Base-by-base conservation (phyloP, 2,113 vertebrate species). In the Proterorhinus semilunaris region DNA sequence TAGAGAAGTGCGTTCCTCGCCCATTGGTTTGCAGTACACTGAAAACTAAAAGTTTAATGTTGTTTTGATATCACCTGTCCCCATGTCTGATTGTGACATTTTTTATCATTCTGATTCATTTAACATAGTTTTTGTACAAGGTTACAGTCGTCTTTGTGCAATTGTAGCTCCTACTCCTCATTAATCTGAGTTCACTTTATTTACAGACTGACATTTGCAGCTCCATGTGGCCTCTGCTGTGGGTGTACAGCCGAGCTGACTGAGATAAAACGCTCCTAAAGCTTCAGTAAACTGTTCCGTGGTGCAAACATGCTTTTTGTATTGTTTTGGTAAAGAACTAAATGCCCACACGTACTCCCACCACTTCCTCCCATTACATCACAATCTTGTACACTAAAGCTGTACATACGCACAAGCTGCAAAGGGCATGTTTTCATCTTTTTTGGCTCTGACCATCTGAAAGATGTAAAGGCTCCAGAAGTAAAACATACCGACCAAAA, bases 311-410 rank as follows among this genome's bases (percentile, higher is more conserved):
- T 55, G 50, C 52, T 66, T 79, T 68, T 66, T 75, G 58, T 79
- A 61, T 75, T 68, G 48, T 62, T 72, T 71, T 76, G 53, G 62
- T 65, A 49, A 62, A 74, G 71, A 58, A 64, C 62, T 70, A 57
- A 52, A 73, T 72, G 76, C 74, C 76, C 53, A 79, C 76, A 62
- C 84, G 65, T 47, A 65, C 76, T 79, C 78, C 62, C 76, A 86
- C 84, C 66, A 42, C 79, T 75, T 79, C 81, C 79, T 80, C 71
- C 53, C 42, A 80, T 79, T 85, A 78, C 72, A 72, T 80, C 74
- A 85, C 47, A 63, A 52, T 69, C 15, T 54, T 59, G 43, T 68
- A 71, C 13, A n/a, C 48, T 21, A 12, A 61, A 65, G 68, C 47
- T 21, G 74, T 58, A 58, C 51, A 73, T 17, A 65, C 21, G 67